phyloP scores from a whole-genome alignment of 1,140 invertebrate genomes.

The Drosophila guanche region DNA sequence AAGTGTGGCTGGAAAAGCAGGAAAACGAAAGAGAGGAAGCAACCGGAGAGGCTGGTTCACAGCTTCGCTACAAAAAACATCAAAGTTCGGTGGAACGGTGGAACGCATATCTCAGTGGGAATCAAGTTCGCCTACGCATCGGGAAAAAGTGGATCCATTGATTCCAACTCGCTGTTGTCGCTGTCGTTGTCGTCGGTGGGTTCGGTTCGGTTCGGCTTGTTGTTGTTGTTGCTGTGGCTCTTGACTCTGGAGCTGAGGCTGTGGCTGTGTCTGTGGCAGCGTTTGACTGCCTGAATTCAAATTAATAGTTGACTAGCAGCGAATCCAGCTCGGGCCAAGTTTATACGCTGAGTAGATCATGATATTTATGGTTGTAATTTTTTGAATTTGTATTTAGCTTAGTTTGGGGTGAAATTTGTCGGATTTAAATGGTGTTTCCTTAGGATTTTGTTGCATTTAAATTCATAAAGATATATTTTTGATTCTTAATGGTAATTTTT shows the following conservation, averaged over 20 bases:
- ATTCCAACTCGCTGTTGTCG: conserved; percentile 63
- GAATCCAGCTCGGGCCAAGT: conserved; percentile 9
- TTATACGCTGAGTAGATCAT: background rate
- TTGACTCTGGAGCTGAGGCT: conserved; percentile 57
- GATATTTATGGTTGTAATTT: background rate
- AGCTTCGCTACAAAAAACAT: conserved; percentile 56
- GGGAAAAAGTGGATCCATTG: conserved; percentile 78
- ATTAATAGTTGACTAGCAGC: conserved; percentile 72
- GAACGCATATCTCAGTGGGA: conserved; percentile 79
- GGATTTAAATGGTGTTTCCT: too few species aligned
- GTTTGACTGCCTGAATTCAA: conserved; percentile 81
- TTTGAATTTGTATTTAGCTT: too few species aligned
- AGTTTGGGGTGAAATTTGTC: too few species aligned
- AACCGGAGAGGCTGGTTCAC: conserved; percentile 56
- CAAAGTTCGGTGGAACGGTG: conserved; percentile 81
- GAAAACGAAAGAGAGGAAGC: conserved; percentile 28
- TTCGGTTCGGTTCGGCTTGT: conserved; percentile 17
- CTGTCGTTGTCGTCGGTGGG: conserved; percentile 28
- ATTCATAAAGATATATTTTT: too few species aligned
- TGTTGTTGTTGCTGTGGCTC: conserved; percentile 35
- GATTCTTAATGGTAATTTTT: background rate
- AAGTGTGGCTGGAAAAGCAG: conserved; percentile 3
- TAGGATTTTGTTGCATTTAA: too few species aligned
- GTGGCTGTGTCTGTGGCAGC: conserved; percentile 59
- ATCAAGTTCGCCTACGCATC: conserved; percentile 79